phyloP scores from a whole-genome alignment of 2,888 invertebrate genomes.

The Tortricodes alternella region DNA sequence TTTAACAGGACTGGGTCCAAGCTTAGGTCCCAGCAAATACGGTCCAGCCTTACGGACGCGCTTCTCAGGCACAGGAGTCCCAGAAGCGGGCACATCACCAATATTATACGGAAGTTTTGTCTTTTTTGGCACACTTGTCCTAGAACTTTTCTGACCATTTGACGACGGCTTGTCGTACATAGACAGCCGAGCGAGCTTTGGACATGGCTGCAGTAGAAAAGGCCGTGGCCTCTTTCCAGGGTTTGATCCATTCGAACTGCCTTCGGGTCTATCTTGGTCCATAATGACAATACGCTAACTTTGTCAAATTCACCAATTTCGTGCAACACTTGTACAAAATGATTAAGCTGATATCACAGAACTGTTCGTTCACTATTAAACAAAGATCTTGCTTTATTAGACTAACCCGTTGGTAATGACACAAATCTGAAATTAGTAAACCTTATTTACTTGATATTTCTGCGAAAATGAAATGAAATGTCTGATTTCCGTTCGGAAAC shows the following conservation, averaged over 20 bases:
- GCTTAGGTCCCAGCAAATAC: slow-evolving; percentile 86
- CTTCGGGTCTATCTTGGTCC: slow-evolving; percentile 72
- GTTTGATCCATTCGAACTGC: slow-evolving; percentile 50
- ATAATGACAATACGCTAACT: slow-evolving; percentile 48
- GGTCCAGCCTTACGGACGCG: slow-evolving; percentile 85
- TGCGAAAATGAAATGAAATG: slow-evolving; percentile 28
- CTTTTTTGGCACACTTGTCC: slow-evolving; percentile 52
- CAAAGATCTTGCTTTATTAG: slow-evolving; percentile 13
- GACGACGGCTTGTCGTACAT: slow-evolving; percentile 61
- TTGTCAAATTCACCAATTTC: slow-evolving; percentile 33
- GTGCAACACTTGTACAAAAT: neutral
- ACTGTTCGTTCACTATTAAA: neutral
- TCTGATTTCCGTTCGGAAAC: slow-evolving; percentile 24
- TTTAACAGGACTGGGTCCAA: slow-evolving; percentile 88
- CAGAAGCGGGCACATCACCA: slow-evolving; percentile 72
- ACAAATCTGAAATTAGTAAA: slow-evolving; percentile 12
- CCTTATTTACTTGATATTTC: slow-evolving; percentile 27
- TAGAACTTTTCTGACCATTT: slow-evolving; percentile 57
- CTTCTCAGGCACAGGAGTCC: slow-evolving; percentile 79
- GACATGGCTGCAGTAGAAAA: slow-evolving; percentile 68
- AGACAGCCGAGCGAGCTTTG: slow-evolving; percentile 66
- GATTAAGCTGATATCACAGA: slow-evolving; percentile 4
- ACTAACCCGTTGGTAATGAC: neutral
- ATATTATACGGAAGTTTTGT: slow-evolving; percentile 56
- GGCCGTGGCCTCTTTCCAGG: slow-evolving; percentile 76